Conservation (phyloP, 2,797 vertebrate genomes). For the Scolopax bukidnonensis region DNA sequence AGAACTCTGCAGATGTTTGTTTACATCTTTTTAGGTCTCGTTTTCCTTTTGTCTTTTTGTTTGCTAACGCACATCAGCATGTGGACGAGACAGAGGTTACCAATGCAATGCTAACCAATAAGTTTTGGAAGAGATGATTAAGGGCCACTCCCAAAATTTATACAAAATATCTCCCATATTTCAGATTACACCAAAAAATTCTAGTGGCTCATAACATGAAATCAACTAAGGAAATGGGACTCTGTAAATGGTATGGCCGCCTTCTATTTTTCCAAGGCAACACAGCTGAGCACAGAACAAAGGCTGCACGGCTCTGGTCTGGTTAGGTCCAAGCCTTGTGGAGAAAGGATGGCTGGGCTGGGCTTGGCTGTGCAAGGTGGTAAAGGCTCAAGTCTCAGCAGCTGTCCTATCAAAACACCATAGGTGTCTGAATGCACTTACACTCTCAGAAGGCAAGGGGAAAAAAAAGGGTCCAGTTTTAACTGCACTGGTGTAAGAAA, state of each 20-base stretch:
- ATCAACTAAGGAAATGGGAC: background rate
- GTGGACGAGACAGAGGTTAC: background rate
- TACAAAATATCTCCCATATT: background rate
- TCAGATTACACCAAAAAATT: background rate
- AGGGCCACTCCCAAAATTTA: background rate
- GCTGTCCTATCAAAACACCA: background rate
- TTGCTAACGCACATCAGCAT: background rate
- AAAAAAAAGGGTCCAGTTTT: background rate
- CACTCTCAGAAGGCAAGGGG: background rate
- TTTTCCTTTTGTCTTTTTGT: slow-evolving; percentile 15
- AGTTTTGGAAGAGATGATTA: background rate
- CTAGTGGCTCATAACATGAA: background rate
- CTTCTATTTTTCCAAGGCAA: background rate
- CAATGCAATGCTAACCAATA: background rate
- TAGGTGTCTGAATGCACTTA: background rate
- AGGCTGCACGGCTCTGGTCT: background rate
- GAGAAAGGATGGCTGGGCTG: background rate
- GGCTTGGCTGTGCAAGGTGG: background rate
- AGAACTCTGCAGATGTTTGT: slow-evolving; percentile 46
- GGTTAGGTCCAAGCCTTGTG: background rate
- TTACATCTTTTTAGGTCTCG: slow-evolving; percentile 4
- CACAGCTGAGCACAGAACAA: background rate
- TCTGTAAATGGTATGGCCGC: background rate
- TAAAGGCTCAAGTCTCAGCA: background rate
- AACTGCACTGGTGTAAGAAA: background rate